Evolutionary conservation across 2,888 invertebrate species (phyloP).

Genomic region (Ariolimax columbianus): DNA sequence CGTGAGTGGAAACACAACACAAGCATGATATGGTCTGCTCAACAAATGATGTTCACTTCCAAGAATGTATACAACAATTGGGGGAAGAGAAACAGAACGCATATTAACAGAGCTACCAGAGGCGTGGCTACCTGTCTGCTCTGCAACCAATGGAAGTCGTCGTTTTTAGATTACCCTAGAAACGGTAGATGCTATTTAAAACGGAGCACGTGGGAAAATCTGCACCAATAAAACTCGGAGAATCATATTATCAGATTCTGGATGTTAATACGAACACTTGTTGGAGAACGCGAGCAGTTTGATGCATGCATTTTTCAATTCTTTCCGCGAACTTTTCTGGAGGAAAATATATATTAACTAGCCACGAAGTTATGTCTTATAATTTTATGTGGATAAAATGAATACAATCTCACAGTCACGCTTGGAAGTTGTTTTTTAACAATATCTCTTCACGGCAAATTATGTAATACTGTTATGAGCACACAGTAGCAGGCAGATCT

Average conservation of each 20-base stretch:
- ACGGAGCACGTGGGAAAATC: neutral
- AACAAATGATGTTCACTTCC: constrained; percentile 27
- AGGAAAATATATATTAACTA: too few species aligned
- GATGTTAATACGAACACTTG: neutral
- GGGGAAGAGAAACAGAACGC: neutral
- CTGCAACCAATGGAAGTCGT: constrained; percentile 5
- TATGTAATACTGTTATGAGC: too few species aligned
- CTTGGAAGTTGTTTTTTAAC: too few species aligned
- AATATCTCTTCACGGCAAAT: too few species aligned
- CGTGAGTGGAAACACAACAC: constrained; percentile 22
- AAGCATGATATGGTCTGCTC: neutral
- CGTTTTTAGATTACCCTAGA: neutral
- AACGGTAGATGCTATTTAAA: constrained; percentile 22
- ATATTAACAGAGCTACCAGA: neutral
- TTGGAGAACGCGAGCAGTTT: neutral
- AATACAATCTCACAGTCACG: too few species aligned
- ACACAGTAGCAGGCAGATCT: too few species aligned
- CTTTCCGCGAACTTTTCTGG: neutral
- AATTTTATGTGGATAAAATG: too few species aligned
- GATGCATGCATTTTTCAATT: neutral
- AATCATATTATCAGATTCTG: neutral
- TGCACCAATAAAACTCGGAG: constrained; percentile 18
- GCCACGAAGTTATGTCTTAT: too few species aligned
- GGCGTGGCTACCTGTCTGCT: constrained; percentile 32
- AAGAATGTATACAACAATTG: neutral